Base-by-base conservation (phyloP, 2,797 vertebrate genomes). In the Enteromius anoplus region DNA sequence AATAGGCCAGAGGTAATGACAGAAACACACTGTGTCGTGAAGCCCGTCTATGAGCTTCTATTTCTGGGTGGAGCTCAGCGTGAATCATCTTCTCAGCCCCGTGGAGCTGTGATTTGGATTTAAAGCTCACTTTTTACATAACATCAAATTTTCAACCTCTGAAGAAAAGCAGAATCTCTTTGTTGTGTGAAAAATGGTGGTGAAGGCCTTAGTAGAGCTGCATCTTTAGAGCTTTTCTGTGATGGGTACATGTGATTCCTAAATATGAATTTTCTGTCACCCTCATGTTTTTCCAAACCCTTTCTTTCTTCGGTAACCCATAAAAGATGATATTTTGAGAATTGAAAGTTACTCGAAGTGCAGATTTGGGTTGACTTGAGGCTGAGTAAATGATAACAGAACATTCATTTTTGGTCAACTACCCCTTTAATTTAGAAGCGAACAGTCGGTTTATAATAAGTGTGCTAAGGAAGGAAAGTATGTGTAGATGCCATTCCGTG, bases 1-100 rank as follows among this genome's bases (percentile, higher is more conserved):
- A 82, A 86, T 81, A 78, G 85, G 83, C 79, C 76, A 65, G 76
- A 84, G 72, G 82, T 81, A 81, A 47, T 70, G 77, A 72, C 62
- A 64, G 66, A 37, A 75, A 53, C 21, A 37, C 21, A 40, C 29
- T 21, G 65, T 21, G 26, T 86, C 68, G 55, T 80, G 42, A n/a
- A 62, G 83, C 76, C 78, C 68, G 37, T 47, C 70, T 72, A 69
- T 65, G 68, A 88, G 49, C 66, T 82, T 76, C 78, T 86, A 86
- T 87, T 85, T 87, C 47, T 49, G 76, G 78, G 73, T 70, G 76
- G 71, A 80, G 40, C 72, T 71, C 70, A 78, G 72, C 37, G 58
- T 85, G 86, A 87, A 83, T 84, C 78, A 87, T 84, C 75, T 69
- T 60, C 23, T 62, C 64, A 72, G 51, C 42, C n/a, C 72, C 2